Percentiles rank a stretch among this genome's conserved stretches.
These are phyloP conservation scores for Arnoldichthys spilopterus DNA, from an alignment of 2,797 vertebrate species.

Conservation along the genomic window DNA sequence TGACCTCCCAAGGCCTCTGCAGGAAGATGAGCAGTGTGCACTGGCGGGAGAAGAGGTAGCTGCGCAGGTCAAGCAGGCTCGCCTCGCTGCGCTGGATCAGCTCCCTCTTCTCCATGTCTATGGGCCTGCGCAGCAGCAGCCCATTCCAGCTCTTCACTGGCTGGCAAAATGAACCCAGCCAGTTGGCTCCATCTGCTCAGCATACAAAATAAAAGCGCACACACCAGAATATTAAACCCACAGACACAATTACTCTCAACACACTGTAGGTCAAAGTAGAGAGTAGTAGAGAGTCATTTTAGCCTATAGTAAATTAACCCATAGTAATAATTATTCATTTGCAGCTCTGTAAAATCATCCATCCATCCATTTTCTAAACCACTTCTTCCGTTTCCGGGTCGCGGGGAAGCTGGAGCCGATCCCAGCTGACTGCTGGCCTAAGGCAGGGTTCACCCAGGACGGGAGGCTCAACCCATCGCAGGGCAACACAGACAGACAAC, in stretches of 20 bases:
- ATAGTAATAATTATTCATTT: no score
- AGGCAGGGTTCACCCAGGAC: no score
- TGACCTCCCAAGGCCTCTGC: constrained; percentile 97
- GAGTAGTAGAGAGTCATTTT: no score
- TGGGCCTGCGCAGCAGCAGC: constrained; percentile 90
- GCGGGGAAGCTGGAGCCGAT: no score
- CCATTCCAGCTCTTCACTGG: constrained; percentile 95
- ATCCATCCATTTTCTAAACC: no score
- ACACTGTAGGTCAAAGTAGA: no score
- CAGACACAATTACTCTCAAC: neutral
- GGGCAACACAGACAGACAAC: no score
- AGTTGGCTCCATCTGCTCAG: constrained; percentile 90
- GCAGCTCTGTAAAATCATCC: no score
- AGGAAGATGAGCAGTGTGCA: constrained; percentile 96
- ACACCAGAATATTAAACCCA: neutral
- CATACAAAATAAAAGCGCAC: neutral
- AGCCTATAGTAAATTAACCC: no score
- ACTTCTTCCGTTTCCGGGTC: no score
- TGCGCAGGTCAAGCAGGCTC: constrained; percentile 91
- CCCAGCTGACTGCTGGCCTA: no score
- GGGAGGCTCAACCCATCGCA: no score
- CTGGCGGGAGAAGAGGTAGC: constrained; percentile 97
- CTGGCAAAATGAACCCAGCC: constrained; percentile 95
- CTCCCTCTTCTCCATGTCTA: constrained; percentile 98
- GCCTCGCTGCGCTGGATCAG: constrained; percentile 91